Base-by-base conservation (phyloP, 2,888 invertebrate genomes). In the Epiblema foenella region DNA sequence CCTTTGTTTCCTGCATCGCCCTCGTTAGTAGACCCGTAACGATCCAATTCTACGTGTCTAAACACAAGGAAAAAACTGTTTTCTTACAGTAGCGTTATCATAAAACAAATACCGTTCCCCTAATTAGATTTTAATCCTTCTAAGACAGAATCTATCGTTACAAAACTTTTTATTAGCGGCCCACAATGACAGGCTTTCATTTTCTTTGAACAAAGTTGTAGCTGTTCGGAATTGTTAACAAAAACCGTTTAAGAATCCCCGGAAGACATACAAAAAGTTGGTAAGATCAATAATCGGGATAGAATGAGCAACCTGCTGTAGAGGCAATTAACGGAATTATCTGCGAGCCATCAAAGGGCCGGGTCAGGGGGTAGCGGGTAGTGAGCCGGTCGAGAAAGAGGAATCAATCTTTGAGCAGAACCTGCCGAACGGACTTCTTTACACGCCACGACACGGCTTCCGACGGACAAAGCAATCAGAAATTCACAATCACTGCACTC, bases 241-340 rank as follows among this genome's bases (percentile, higher is more conserved):
- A 86, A 84, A 86, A 85, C 83, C 85, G 82, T 85, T 85, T 80
- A 88, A 85, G 88, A 86, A 87, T 82, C 79, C 78, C 79, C 80
- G 78, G 88, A 90, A 90, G 89, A 89, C 90, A 87, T 87, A 90
- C 89, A 90, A 90, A 83, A 91, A 88, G 85, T 90, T 87, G 75
- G 80, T 73, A 81, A 83, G 89, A 89, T 90, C 90, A 87, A 90
- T 89, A 89, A 85, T 85, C 82, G 81, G 83, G 81, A 82, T 84
- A 81, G 85, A 84, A 84, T 84, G 87, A 89, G 84, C 89, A 88
- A 91, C 90, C 90, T 90, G 89, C 80, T 84, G 85, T 86, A 83
- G 81, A 82, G 88, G 83, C 91, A 92, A 91, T 92, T 91, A 92
- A 86, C 86, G 84, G 88, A 86, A 87, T 90, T 89, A 91, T 90